Evolutionary conservation across 2,797 vertebrate species (phyloP).

Genomic region (Hypotaenidia philippensis): DNA sequence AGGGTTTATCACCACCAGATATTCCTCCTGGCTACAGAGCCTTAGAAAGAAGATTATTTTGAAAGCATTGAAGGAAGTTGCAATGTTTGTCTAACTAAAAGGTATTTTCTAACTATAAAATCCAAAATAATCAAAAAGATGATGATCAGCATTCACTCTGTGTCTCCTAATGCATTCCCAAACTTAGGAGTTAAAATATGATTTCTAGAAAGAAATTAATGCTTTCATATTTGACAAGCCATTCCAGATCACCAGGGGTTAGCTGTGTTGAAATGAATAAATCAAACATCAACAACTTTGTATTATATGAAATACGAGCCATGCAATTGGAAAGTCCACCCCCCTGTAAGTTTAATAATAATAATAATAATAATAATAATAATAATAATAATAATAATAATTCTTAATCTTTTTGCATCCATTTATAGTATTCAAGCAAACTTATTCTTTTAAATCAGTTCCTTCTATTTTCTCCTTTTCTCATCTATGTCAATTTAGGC

Average conservation of each 20-base stretch:
- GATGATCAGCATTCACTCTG: background rate
- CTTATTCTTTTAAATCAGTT: slow-evolving; percentile 16
- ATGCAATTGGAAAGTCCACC: background rate
- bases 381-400: no score
- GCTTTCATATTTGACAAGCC: slow-evolving; percentile 29
- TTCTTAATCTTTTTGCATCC: background rate
- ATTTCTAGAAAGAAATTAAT: slow-evolving; percentile 12
- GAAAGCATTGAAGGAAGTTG: background rate
- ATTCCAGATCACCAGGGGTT: slow-evolving; percentile 12
- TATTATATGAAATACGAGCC: slow-evolving; percentile 7
- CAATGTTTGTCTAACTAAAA: background rate
- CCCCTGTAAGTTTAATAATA: background rate
- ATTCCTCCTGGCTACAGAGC: background rate
- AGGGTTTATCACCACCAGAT: background rate
- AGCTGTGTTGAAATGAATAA: slow-evolving; percentile 6
- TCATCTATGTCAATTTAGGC: background rate
- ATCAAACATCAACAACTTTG: slow-evolving; percentile 40
- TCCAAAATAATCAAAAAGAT: background rate
- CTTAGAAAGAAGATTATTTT: background rate
- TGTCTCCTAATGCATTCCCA: background rate
- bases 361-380: no score
- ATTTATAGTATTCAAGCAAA: background rate
- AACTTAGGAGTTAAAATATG: background rate
- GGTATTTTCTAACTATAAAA: background rate
- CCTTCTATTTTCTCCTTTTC: slow-evolving; percentile 20